A percentile compares a stretch with the other conserved stretches of the same genome.
phyloP scores from a whole-genome alignment of 2,797 vertebrate genomes.

The Rhyacichthys aspro region DNA sequence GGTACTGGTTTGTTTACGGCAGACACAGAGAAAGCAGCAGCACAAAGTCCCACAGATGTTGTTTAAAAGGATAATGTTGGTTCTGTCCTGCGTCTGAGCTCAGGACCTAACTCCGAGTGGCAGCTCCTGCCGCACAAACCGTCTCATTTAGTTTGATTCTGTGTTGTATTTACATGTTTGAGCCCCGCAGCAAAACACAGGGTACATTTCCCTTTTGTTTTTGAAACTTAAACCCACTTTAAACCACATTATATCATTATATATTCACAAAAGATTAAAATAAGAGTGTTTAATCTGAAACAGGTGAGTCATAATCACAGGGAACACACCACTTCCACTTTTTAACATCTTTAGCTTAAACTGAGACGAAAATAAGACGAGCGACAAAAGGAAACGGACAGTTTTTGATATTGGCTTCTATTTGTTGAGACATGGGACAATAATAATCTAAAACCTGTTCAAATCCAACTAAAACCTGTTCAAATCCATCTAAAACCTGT shows the following conservation, averaged over 20 bases:
- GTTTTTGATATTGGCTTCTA: too few relatives aligned
- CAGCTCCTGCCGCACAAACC: constrained; percentile 39
- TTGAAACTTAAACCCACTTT: neutral
- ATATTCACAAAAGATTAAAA: neutral
- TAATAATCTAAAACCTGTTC: too few relatives aligned
- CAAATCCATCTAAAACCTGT: too few relatives aligned
- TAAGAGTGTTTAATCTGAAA: neutral
- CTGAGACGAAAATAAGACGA: too few relatives aligned
- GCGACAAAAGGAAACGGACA: too few relatives aligned
- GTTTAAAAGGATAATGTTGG: constrained; percentile 57
- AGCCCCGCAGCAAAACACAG: constrained; percentile 7
- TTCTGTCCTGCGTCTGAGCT: constrained; percentile 56
- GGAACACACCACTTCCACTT: constrained; percentile 4
- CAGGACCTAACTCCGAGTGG: constrained; percentile 42
- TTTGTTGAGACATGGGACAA: too few relatives aligned
- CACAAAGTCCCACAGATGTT: constrained; percentile 46
- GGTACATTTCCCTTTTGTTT: neutral
- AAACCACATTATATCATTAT: constrained; percentile 1
- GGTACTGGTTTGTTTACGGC: too few relatives aligned
- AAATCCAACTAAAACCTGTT: too few relatives aligned
- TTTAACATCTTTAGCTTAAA: neutral
- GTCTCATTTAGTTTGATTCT: constrained; percentile 41
- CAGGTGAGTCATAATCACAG: neutral
- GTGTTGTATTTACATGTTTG: constrained; percentile 38
- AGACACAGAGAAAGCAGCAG: neutral